Evolutionary conservation across 2,888 invertebrate species (phyloP), one percentile per base, ranked within the genome.

Genomic region (Achlya flavicornis): DNA sequence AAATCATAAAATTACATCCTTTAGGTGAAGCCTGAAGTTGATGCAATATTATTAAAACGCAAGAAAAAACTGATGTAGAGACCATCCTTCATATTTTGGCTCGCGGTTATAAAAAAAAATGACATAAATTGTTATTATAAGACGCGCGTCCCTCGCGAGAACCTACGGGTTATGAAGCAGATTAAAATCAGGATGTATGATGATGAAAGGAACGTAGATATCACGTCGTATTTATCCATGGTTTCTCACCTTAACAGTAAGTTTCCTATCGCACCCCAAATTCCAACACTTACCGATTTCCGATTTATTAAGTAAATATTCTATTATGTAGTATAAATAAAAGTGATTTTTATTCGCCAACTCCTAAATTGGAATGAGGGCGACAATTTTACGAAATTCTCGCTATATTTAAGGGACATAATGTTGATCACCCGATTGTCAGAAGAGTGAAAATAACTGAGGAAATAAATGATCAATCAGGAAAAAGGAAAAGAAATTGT

Each of bases 371-470:
- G 63, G 58, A 35, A 16, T 11, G 64, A 33, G 19, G 38, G 58
- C 60, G 62, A 60, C 65, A 61, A 67, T 72, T 69, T 66, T 61
- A 61, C 65, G 69, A 66, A 61, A 57, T 66, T 61, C 74, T 71
- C 67, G 69, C 71, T 72, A 74, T 69, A 76, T 75, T 78, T 74
- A 69, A 68, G 71, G 62, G 62, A 60, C 71, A 74, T 73, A 70
- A 77, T 78, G 72, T 72, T 76, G 76, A 80, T 76, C 67, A 74
- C 68, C 70, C 72, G 66, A 77, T 79, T 80, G 75, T 79, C 62
- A 71, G 73, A 61, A 63, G 65, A 69, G 70, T 67, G 33, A 63
- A 63, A 26, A 66, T 43, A 33, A 14, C 46, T 14, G 38, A 60
- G 33, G 19, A 60, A 60, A 60, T 60, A 60, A 33, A 58, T 57